Evolutionary conservation across 2,888 invertebrate genomes (phyloP), one percentile per base, ranked within the genome.

Genomic region (Pinctada fucata): DNA sequence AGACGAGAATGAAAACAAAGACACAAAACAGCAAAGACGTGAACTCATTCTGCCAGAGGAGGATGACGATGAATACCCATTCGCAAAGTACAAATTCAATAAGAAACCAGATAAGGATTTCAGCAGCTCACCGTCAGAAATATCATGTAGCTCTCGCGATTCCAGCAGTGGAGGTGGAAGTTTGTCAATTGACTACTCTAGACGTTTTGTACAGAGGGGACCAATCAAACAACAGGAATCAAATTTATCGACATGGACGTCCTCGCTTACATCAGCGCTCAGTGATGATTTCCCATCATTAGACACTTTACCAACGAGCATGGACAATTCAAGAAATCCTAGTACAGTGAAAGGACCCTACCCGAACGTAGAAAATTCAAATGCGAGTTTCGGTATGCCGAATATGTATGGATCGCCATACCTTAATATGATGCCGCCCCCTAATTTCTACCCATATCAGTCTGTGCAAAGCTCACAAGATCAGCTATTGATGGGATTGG

Each of bases 41-140:
- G 88, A 88, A 67, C 74, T 90, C 3, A 87, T 90, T 48, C 72
- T 87, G 16, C 88, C 88, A 5, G 90, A 90, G 65, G 88, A 89
- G 16, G 90, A 88, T 16, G 84, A 84, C 16, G 87, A 87, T 58
- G 86, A 86, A 63, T 82, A 82, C 74, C 86, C 88, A 50, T 88
- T 87, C 81, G 78, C 86, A 51, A 86, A 86, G 70, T 82, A 86
- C 71, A 85, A 83, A 48, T 87, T 86, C 72, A 87, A 84, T 69
- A 87, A 85, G 79, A 87, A 85, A 65, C 72, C 79, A 66, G 75
- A 79, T n/a, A 71, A 71, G 48, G 58, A 66, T 48, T 31, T 49
- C 8, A 52, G 50, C 64, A 65, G 70, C 64, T 72, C 79, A 10
- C 65, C 73, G 13, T 76, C 79, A 58, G 79, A 76, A 45, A 49